Base-by-base conservation (phyloP, 2,888 invertebrate genomes). In the Drosophila suboccidentalis region DNA sequence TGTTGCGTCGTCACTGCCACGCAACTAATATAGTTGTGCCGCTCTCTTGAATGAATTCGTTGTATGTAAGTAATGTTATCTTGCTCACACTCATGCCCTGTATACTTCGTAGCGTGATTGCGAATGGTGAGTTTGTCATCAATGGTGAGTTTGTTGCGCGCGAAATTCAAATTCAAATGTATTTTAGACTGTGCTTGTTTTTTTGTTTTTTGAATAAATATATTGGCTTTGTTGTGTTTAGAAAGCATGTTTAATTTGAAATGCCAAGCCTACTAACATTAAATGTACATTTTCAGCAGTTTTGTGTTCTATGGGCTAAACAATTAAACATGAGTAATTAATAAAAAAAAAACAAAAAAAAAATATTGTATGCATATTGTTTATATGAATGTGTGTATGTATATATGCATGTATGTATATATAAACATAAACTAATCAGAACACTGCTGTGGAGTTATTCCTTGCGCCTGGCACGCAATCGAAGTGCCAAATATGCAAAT, bases 401-500 rank as follows among this genome's bases (percentile, higher is more conserved):
- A 22, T 51, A 22, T 3, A 57, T 75, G 50, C n/a, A 26, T 38
- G n/a, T n/a, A n/a, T n/a, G n/a, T n/a, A 10, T 50, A 6, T 26
- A 58, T 75, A 54, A 22, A 29, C 43, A 10, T 50, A 11, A 44
- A 26, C 10, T 32, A 19, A 8, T 34, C 32, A 10, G 11, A 15
- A 55, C 11, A 32, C 29, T 15, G 41, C 15, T 49, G 6, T 11
- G 1, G 1, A 1, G 8, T 54, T 76, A 95, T 78, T 95, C 95
- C 53, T 93, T 94, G 29, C 95, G 94, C 51, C 94, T 94, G 17
- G 96, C 95, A 90, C 96, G 95, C 80, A 94, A 92, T 9, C 97
- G 92, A 0, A 98, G 93, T 0, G 96, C 95, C 46, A 97, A 90
- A 93, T 96, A 97, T 0, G 97, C 97, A 6, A 96, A 91, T 10